Evolutionary conservation across 92 coral and sea anemone species (phyloP), one percentile per base, ranked within the genome.

Genomic region (Phenganax stokvisi): DNA sequence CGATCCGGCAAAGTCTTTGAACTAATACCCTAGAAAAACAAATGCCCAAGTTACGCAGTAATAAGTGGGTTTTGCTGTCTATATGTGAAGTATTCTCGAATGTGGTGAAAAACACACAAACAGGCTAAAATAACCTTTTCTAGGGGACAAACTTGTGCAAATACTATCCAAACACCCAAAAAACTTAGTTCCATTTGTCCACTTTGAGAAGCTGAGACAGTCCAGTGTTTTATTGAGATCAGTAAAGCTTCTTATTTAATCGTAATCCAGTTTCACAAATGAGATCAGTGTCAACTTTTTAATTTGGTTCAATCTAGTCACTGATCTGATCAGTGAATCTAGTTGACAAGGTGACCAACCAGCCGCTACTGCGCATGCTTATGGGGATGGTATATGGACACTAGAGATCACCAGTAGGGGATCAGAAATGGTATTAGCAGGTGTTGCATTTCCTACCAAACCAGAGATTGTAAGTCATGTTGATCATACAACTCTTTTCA

Each of bases 1-100:
- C 98, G 97, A 82, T 93, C 98, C n/a, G 84, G 82, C 28, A 93
- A 88, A 56, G 98, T 93, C 85, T 96, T 88, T 83, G 92, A 93
- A 29, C 94, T 93, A 62, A 93, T 84, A 80, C 92, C 97, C 98
- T 93, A 84, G 52, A 73, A 81, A 55, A 51, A 44, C 29, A 52
- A 15, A 10, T 1, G 9, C 25, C 29, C 15, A 8, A 62, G 25
- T 15, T 15, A 9, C 20, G 3, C n/a, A 61, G 67, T 61, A 28
- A 61, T 61, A 17, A 61, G 6, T 59, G 65, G 17, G 65, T 13
- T n/a, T 59, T 13, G 7, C 20, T 20, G 25, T 20, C 25, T 20
- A 20, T 20, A 20, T 20, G 25, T 20, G 65, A 6, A 17, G 17
- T 20, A 59, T 59, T 59, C 20, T 6, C 4, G 15, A 59, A n/a